These are phyloP conservation scores for Plemyria rubiginata DNA, from an alignment of 2,888 invertebrate genomes.

Conservation along the genomic window DNA sequence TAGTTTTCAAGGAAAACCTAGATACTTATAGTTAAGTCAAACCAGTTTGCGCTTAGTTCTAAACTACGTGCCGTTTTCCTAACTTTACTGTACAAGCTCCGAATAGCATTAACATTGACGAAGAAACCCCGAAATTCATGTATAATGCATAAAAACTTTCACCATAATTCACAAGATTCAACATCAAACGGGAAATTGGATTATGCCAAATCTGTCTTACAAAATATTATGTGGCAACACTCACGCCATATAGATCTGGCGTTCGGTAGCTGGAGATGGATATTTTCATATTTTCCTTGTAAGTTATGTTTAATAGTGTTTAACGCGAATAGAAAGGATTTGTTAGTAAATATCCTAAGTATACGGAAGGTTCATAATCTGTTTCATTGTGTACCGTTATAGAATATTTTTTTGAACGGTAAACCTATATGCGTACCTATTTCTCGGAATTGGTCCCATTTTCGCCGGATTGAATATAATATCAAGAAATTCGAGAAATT, in stretches of 20 bases:
- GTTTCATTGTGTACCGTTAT: background rate
- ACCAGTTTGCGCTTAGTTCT: background rate
- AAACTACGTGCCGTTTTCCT: background rate
- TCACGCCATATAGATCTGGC: constrained; percentile 20
- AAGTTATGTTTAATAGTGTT: constrained; percentile 10
- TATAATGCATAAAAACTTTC: constrained; percentile 48
- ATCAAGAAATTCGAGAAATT: background rate
- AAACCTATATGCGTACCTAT: too few relatives aligned
- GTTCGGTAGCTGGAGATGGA: constrained; percentile 13
- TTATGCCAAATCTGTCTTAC: constrained; percentile 45
- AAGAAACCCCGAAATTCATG: constrained; percentile 37
- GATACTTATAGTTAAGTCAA: too few relatives aligned
- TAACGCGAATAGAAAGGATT: constrained; percentile 3
- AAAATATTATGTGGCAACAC: constrained; percentile 40
- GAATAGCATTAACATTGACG: constrained; percentile 19
- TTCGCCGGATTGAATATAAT: background rate
- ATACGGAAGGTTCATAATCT: constrained; percentile 5
- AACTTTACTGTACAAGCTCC: background rate
- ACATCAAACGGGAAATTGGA: constrained; percentile 51
- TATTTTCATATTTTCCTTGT: constrained; percentile 26
- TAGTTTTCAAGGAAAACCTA: too few relatives aligned
- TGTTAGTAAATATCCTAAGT: constrained; percentile 6
- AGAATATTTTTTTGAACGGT: background rate
- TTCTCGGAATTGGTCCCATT: background rate
- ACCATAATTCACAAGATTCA: constrained; percentile 44